Percentiles rank a stretch among this genome's conserved stretches.
Conservation (phyloP, 2,113 vertebrate genomes). For the Prolemur simus region DNA sequence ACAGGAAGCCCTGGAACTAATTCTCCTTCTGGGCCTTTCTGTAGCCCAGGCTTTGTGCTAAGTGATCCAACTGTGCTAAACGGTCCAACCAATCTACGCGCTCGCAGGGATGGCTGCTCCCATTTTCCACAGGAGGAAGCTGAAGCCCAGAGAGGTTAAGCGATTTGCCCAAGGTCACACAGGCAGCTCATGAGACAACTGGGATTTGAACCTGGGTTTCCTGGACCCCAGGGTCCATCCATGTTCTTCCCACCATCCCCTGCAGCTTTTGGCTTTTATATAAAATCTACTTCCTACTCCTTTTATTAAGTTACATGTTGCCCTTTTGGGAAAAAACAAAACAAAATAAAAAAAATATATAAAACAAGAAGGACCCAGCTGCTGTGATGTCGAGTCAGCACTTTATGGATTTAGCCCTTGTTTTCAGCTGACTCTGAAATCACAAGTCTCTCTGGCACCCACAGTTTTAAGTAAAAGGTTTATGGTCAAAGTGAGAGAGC, state of each 20-base stretch:
- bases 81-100: accelerated
- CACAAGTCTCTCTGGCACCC: no score
- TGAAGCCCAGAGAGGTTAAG: not conserved
- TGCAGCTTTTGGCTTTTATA: not conserved
- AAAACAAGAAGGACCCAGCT: not conserved
- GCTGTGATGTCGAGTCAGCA: not conserved
- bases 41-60: not conserved
- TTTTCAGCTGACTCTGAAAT: accelerated
- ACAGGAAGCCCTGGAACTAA: accelerated
- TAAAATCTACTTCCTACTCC: not conserved
- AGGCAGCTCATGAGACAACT: not conserved
- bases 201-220: not conserved
- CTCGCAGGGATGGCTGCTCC: accelerated
- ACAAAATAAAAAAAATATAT: not conserved
- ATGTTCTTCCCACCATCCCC: accelerated
- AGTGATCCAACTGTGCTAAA: not conserved
- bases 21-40: accelerated
- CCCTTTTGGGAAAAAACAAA: not conserved
- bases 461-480: not conserved
- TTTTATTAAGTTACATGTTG: not conserved
- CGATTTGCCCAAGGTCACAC: not conserved
- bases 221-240: accelerated
- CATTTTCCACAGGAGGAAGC: not conserved
- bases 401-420: accelerated
- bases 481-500: not conserved